A percentile compares a stretch with the other conserved stretches of the same genome.
These are phyloP conservation scores for Taxidea taxus DNA, from an alignment of 2,113 vertebrate genomes.

Conservation along the genomic window DNA sequence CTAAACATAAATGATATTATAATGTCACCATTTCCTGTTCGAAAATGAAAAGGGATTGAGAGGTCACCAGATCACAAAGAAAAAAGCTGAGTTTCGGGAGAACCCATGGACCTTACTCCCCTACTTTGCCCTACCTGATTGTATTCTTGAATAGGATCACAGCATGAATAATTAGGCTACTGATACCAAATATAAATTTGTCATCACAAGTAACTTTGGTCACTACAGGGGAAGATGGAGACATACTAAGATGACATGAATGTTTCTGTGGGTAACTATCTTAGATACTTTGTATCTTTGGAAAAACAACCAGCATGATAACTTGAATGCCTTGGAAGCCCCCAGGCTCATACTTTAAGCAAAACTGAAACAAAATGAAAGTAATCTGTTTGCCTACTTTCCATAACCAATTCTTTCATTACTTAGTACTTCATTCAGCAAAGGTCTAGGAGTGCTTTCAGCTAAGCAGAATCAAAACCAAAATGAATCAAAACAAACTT, in stretches of 20 bases:
- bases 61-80: neutral
- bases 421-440: conserved; percentile 7
- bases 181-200: neutral
- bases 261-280: neutral
- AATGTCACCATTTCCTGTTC: neutral
- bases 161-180: neutral
- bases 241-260: neutral
- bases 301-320: neutral
- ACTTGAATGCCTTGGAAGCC: neutral
- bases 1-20: neutral
- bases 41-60: neutral
- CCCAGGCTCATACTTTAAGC: neutral
- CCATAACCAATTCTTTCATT: neutral
- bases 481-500: conserved; percentile 21
- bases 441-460: neutral
- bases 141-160: neutral
- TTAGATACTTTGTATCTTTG: neutral
- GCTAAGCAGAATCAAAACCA: neutral
- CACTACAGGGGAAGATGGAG: neutral
- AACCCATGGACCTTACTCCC: neutral
- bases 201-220: neutral
- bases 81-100: neutral
- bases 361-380: conserved; percentile 9
- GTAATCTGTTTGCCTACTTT: neutral
- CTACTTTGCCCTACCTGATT: neutral